Conservation (phyloP, 2,113 vertebrate genomes). For the Heterotilapia buettikoferi region DNA sequence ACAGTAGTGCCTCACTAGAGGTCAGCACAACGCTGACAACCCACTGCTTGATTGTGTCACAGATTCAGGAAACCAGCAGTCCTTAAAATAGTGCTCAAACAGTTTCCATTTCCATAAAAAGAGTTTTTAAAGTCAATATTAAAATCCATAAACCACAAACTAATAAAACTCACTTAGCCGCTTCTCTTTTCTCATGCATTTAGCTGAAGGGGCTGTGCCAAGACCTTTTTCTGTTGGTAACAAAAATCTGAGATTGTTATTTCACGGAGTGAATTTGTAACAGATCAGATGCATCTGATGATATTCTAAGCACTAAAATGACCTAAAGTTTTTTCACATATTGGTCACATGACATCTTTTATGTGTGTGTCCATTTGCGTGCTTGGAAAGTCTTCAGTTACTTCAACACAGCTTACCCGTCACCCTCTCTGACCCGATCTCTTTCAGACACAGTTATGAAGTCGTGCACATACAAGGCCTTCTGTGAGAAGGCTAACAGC, state of each 20-base stretch:
- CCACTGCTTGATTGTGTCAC: not conserved
- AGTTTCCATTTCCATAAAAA: not conserved
- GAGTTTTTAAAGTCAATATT: not conserved
- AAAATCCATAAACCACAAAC: not conserved
- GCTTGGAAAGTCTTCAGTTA: not conserved
- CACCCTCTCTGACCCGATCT: not conserved
- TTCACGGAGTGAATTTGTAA: not conserved
- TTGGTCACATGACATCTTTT: not conserved
- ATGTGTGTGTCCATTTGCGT: not conserved
- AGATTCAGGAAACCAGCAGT: not conserved
- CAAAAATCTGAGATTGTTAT: not conserved
- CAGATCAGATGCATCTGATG: not conserved
- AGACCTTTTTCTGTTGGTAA: not conserved
- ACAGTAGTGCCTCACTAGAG: constrained; percentile 14
- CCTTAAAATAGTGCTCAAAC: not conserved
- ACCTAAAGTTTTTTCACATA: not conserved
- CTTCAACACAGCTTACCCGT: not conserved
- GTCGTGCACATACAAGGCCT: constrained; percentile 81
- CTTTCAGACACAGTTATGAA: constrained; percentile 79
- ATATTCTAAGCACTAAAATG: not conserved
- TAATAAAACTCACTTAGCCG: not conserved
- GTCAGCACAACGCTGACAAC: constrained; percentile 2
- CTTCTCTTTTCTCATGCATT: not conserved
- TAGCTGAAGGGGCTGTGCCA: not conserved
- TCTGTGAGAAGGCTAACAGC: constrained; percentile 76